Base-by-base conservation (phyloP, 2,888 invertebrate genomes). In the Scrobipalpa costella region DNA sequence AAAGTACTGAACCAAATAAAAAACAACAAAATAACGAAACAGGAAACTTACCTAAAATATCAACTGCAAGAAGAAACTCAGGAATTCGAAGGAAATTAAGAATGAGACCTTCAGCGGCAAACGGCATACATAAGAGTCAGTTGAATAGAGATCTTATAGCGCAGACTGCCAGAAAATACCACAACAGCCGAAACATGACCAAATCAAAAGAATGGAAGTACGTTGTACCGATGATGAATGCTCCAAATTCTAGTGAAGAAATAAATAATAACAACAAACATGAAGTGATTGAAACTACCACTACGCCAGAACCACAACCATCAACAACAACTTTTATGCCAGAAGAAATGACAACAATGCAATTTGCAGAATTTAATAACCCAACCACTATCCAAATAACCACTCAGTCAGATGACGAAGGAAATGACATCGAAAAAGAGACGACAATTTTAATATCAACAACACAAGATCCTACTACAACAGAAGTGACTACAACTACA, bases 91-190 rank as follows among this genome's bases (percentile, higher is more conserved):
- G 83, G 68, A 88, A 84, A 72, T 69, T 86, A 68, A 77, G 85
- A 33, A 81, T 86, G 71, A 80, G 85, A 67, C 86, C 88, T 33
- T 71, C 77, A 67, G 64, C 77, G 66, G 64, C 79, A 62, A 86
- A 83, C 59, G 81, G 78, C 58, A 80, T 83, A 52, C 36, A 52
- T 8, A 61, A 61, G 36, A 21, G 52, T n/a, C 50, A 84, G 69
- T 61, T 86, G 62, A 88, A 78, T 67, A 81, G 87, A 74, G 88
- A 90, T 68, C 74, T 89, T 69, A 76, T 87, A 67, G 75, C 84
- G 34, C 69, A 84, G 59, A 84, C 82, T 63, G 78, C 84, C 55
- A 77, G 80, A 72, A 85, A 83, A 71, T 85, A 84, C 69, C 75
- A 69, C 17, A 68, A 77, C 62, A 81, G 78, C 69, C 79, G 82